A percentile compares a stretch with the other conserved stretches of the same genome.
Conservation (phyloP, 2,888 invertebrate genomes). For the Cancer borealis region DNA sequence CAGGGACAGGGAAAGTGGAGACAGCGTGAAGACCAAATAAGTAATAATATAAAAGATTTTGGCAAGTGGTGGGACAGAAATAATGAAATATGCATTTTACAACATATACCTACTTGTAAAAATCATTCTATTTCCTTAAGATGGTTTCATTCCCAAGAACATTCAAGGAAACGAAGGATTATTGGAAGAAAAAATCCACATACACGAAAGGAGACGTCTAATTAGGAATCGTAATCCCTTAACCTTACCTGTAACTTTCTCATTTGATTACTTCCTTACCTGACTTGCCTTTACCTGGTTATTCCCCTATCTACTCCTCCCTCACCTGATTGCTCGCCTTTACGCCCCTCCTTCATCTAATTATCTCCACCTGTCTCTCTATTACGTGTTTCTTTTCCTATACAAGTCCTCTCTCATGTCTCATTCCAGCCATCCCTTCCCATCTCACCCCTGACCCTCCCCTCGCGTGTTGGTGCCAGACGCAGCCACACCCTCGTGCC, state of each 20-base stretch:
- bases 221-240: neutral
- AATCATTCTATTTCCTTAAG: neutral
- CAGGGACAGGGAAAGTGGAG: no score
- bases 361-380: neutral
- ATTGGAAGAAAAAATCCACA: neutral
- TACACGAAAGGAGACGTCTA: neutral
- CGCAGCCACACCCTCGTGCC: neutral
- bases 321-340: conserved; percentile 13
- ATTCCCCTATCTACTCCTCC: neutral
- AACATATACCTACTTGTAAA: neutral
- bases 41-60: no score
- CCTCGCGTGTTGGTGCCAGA: neutral
- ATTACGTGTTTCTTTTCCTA: neutral
- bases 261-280: conserved; percentile 17
- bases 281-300: neutral
- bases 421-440: neutral
- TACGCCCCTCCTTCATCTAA: conserved; percentile 24
- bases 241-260: conserved; percentile 5
- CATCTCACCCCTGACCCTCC: neutral
- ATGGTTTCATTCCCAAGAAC: neutral
- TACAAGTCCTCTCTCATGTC: neutral
- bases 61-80: neutral
- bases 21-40: no score
- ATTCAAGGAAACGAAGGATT: neutral
- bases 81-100: neutral